phyloP scores from a whole-genome alignment of 2,888 invertebrate species.

The Troilus luridus region DNA sequence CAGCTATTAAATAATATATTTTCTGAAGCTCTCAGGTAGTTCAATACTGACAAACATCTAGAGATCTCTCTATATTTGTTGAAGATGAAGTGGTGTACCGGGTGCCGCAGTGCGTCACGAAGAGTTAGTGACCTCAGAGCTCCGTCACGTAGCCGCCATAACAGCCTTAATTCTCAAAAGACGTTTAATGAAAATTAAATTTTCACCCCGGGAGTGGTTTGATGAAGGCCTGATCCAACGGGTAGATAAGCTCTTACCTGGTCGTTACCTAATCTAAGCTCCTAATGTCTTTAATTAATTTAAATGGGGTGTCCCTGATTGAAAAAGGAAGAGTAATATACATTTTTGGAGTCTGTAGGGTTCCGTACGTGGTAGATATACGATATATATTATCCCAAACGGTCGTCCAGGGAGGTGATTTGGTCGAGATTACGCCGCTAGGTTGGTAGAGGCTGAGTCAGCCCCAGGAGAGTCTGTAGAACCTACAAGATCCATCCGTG shows the following conservation, averaged over 20 bases:
- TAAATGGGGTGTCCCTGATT: conserved; percentile 39
- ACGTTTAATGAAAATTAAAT: conserved; percentile 46
- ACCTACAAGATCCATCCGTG: too few relatives aligned
- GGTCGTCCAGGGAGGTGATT: too few relatives aligned
- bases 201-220: conserved; percentile 42
- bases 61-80: neutral
- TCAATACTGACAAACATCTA: neutral
- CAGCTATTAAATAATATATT: too few relatives aligned
- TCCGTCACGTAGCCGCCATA: conserved; percentile 10
- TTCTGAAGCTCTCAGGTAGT: too few relatives aligned
- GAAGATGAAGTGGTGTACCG: neutral
- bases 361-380: too few relatives aligned
- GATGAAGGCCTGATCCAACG: neutral
- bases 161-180: conserved; percentile 39
- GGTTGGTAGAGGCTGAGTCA: too few relatives aligned
- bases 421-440: too few relatives aligned
- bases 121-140: neutral
- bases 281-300: conserved; percentile 20
- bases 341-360: neutral
- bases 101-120: conserved; percentile 7
- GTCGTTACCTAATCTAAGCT: neutral
- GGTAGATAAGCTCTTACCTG: neutral
- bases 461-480: too few relatives aligned
- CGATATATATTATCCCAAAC: too few relatives aligned
- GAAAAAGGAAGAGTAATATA: neutral